Conservation (phyloP, 2,797 vertebrate species). For the Lates japonicus region DNA sequence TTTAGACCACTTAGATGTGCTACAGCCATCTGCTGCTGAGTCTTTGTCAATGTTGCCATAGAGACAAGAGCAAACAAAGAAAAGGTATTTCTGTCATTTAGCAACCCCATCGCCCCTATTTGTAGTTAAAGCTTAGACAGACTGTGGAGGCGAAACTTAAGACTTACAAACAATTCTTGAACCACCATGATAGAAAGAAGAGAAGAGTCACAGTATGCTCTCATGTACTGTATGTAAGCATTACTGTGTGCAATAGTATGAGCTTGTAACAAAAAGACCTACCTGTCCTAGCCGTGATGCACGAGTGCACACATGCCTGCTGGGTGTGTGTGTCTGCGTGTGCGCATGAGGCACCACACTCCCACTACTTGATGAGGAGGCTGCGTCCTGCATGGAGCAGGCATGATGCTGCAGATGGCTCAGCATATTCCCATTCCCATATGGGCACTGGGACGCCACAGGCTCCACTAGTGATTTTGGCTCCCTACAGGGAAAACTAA, state of each 20-base stretch:
- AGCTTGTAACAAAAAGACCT: constrained; percentile 15
- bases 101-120: constrained; percentile 9
- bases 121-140: constrained; percentile 25
- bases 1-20: constrained; percentile 49
- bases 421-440: constrained; percentile 69
- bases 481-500: constrained; percentile 57
- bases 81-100: constrained; percentile 71
- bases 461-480: constrained; percentile 43
- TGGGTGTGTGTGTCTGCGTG: constrained; percentile 10
- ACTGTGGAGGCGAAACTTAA: constrained; percentile 10
- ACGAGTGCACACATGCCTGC: constrained; percentile 34
- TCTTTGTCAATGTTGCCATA: constrained; percentile 75
- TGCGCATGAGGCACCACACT: constrained; percentile 2
- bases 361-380: constrained; percentile 33
- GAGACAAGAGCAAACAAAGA: constrained; percentile 77
- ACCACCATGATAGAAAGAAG: constrained; percentile 8
- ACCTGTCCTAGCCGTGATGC: constrained; percentile 42
- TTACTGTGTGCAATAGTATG: not conserved
- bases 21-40: constrained; percentile 59
- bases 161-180: not conserved
- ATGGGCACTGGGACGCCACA: constrained; percentile 43
- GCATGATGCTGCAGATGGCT: constrained; percentile 69
- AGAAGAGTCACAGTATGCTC: not conserved
- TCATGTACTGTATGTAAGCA: not conserved
- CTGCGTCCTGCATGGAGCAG: constrained; percentile 35